phyloP scores from a whole-genome alignment of 1,140 invertebrate species.

The Matsumurasca onukii region DNA sequence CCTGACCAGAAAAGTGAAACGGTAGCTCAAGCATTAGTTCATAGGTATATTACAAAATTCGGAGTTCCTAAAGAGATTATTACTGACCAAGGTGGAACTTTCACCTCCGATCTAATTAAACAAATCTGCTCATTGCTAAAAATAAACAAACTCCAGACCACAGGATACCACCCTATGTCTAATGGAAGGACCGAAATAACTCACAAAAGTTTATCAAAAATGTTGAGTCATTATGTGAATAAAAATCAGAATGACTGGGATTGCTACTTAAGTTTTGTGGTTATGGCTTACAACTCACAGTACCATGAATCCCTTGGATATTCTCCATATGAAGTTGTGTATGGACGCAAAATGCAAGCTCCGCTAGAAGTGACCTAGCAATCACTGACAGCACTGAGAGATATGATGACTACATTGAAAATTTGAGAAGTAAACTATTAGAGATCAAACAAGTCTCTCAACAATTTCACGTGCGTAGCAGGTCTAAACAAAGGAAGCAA shows the following conservation, averaged over 20 bases:
- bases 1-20: neutral
- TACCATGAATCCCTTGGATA: neutral
- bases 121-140: conserved; percentile 37
- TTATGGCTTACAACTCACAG: neutral
- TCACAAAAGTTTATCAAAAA: conserved; percentile 25
- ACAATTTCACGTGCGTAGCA: neutral
- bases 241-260: conserved; percentile 2
- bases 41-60: neutral
- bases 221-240: neutral
- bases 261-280: neutral
- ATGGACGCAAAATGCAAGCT: conserved; percentile 2
- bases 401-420: neutral
- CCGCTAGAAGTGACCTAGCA: neutral
- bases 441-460: neutral
- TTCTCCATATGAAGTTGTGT: neutral
- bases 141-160: conserved; percentile 43
- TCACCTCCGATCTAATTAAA: neutral
- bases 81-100: neutral
- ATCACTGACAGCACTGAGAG: neutral
- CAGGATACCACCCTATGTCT: conserved; percentile 41
- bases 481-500: neutral
- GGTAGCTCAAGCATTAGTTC: neutral
- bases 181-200: conserved; percentile 38
- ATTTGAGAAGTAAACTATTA: neutral
- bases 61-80: neutral